phyloP scores from a whole-genome alignment of 2,113 vertebrate species.

The Fulica atra region DNA sequence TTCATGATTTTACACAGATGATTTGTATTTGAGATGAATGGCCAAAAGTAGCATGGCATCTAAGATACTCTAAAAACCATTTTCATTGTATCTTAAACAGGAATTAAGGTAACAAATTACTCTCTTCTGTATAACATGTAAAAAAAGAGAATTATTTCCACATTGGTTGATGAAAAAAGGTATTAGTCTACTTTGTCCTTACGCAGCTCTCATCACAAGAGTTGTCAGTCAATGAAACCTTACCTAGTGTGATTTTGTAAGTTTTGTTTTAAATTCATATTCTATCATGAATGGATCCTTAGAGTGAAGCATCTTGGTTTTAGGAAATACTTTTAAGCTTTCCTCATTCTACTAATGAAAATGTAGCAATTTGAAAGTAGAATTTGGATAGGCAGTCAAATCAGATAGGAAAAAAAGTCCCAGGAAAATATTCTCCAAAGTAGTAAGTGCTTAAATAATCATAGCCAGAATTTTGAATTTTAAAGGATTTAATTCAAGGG shows the following conservation, averaged over 20 bases:
- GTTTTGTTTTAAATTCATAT: not conserved
- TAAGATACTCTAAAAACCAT: not conserved
- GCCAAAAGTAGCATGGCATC: not conserved
- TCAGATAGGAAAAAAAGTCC: not conserved
- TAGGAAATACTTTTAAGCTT: not conserved
- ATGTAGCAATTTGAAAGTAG: not conserved
- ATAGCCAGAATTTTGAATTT: not conserved
- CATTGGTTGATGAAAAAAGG: not conserved
- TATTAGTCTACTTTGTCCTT: not conserved
- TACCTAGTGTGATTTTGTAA: not conserved
- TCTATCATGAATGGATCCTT: not conserved
- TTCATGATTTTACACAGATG: not conserved
- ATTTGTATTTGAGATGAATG: not conserved
- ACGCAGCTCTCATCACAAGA: not conserved
- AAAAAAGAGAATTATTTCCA: not conserved
- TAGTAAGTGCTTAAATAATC: not conserved
- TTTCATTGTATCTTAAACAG: not conserved
- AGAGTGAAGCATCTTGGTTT: not conserved
- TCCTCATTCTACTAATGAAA: not conserved
- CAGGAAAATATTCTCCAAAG: not conserved
- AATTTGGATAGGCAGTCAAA: not conserved
- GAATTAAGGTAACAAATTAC: not conserved
- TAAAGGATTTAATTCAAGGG: not conserved
- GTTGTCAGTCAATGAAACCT: not conserved
- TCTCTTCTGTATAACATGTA: not conserved